A percentile compares a stretch with the other conserved stretches of the same genome.
These are phyloP conservation scores for Heterocephalus glaber DNA, from an alignment of 2,113 vertebrate species.

Conservation along the genomic window DNA sequence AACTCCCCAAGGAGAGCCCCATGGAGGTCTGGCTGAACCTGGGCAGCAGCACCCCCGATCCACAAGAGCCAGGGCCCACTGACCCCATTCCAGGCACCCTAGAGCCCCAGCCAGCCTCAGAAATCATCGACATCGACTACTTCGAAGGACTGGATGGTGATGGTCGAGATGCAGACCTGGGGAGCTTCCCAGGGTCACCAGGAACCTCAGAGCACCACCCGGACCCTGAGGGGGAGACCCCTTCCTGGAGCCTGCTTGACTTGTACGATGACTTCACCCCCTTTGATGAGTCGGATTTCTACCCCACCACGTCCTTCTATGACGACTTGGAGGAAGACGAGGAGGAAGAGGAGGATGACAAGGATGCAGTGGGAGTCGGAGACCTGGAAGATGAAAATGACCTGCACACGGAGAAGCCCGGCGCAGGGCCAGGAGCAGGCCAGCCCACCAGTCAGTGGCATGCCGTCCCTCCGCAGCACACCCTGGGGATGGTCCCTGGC, in stretches of 20 bases:
- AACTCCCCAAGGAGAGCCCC: constrained; percentile 76
- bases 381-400: constrained; percentile 79
- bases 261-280: constrained; percentile 93
- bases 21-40: constrained; percentile 69
- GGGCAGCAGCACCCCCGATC: constrained; percentile 60
- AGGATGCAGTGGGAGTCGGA: constrained; percentile 64
- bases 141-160: constrained; percentile 87
- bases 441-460: constrained; percentile 75
- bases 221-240: constrained; percentile 82
- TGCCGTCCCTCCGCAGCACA: constrained; percentile 64
- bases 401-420: constrained; percentile 74
- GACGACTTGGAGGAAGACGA: constrained; percentile 87
- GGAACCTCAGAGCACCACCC: constrained; percentile 80
- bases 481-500: constrained; percentile 67
- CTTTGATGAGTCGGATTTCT: constrained; percentile 90
- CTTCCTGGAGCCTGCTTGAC: constrained; percentile 90
- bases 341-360: constrained; percentile 82
- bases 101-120: constrained; percentile 71
- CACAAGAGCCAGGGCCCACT: constrained; percentile 66
- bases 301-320: constrained; percentile 90
- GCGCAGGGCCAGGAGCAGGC: constrained; percentile 73
- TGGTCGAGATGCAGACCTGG: constrained; percentile 74
- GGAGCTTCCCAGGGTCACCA: constrained; percentile 82
- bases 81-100: constrained; percentile 72
- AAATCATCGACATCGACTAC: constrained; percentile 90